Base-by-base conservation (phyloP, 64 coral and sea anemone genomes). In the Trachythela sp. region DNA sequence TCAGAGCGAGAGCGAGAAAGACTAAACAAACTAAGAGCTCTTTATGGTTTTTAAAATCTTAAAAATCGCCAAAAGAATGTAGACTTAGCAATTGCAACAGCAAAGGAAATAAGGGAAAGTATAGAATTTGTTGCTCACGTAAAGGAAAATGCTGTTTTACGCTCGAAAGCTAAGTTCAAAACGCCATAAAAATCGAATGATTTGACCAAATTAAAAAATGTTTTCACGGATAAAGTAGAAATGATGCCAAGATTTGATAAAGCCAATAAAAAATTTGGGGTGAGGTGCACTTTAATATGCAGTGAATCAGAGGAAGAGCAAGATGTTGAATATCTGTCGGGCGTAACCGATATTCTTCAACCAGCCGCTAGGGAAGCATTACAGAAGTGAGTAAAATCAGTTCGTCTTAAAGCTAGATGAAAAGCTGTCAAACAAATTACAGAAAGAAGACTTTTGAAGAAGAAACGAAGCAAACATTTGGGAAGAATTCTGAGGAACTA, bases 11-110 rank as follows among this genome's bases (percentile, higher is more conserved):
- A 86, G 54, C 67, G 92, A 54, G 83, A 93, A 83, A 91, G 89
- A 72, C 54, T 91, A 24, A 93, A 87, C 83, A 93, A 89, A 48
- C 88, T 93, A 54, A 93, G 87, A 41, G 49, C 27, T 76, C 33
- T 89, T 36, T 92, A 92, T 77, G 83, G 91, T 24, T 92, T 93
- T 93, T 54, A 89, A 89, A 22, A 89, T 85, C 70, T 89, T 31
- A 86, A 93, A 26, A 86, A 85, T 71, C 84, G 87, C 45, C 50
- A 93, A 48, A 48, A 36, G 38, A 89, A 89, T 68, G 92, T 93
- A 34, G 92, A 93, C 33, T 75, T 89, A 29, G 84, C 84, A 77
- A 56, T 89, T 54, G 67, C 43, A 56, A 85, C 85, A 77, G 56
- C 36, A 58, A 89, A 85, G 70, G 87, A 92, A 77, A 89, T 92